These are phyloP conservation scores for Stegodyphus mimosarum DNA, from an alignment of 1,140 invertebrate species.

Conservation along the genomic window DNA sequence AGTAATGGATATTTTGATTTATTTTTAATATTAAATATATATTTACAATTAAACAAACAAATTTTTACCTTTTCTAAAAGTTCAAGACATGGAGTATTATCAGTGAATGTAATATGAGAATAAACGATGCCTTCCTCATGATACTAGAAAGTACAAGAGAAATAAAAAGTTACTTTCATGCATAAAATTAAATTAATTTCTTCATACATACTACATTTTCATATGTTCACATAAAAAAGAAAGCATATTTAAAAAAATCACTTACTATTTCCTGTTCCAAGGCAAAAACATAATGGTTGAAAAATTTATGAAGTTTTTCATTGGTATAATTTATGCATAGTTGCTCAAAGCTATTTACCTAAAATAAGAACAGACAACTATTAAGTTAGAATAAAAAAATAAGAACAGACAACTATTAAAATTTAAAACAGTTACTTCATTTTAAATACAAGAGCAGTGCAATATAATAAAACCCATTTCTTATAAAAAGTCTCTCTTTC, in stretches of 20 bases:
- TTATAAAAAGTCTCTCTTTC: too few relatives aligned
- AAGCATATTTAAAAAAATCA: constrained; percentile 65
- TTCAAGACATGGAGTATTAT: constrained; percentile 89
- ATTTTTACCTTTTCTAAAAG: constrained; percentile 79
- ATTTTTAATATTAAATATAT: background rate
- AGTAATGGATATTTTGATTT: background rate
- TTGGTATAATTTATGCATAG: constrained; percentile 99
- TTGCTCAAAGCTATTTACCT: constrained; percentile 93
- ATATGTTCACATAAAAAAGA: background rate
- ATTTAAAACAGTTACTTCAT: too few relatives aligned
- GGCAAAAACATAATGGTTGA: constrained; percentile 96
- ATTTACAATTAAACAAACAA: constrained; percentile 9
- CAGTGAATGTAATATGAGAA: constrained; percentile 89
- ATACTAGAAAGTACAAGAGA: constrained; percentile 74
- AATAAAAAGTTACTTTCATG: background rate
- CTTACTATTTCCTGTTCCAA: constrained; percentile 92
- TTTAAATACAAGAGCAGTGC: too few relatives aligned
- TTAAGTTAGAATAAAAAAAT: too few relatives aligned
- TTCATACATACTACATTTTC: constrained; percentile 11
- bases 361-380: constrained; percentile 73
- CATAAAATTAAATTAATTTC: background rate
- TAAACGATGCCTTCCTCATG: constrained; percentile 88
- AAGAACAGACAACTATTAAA: constrained; percentile 64
- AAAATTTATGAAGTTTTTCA: constrained; percentile 98
- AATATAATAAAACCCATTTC: too few relatives aligned